These are phyloP conservation scores for Morone chrysops DNA, from an alignment of 2,113 vertebrate species.

Conservation along the genomic window DNA sequence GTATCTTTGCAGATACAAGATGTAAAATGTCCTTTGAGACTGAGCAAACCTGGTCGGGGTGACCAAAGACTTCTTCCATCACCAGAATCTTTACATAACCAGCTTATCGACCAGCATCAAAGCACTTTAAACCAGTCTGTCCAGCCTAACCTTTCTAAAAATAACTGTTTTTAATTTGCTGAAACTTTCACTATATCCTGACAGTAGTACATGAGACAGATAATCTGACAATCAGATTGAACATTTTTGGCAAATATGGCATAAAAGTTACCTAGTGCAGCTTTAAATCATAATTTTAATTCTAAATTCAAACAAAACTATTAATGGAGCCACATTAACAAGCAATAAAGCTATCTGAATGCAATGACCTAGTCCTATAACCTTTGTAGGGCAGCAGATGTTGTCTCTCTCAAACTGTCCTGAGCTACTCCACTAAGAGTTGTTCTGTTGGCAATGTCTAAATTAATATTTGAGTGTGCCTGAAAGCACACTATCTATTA, in stretches of 20 bases:
- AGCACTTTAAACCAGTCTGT: background rate
- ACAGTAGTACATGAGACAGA: too few species aligned
- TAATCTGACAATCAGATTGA: too few species aligned
- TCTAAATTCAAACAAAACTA: background rate
- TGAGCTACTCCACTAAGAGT: background rate
- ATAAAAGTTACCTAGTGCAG: too few species aligned
- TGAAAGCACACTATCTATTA: too few species aligned
- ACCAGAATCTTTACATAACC: background rate
- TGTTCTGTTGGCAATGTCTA: background rate
- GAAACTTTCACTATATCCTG: too few species aligned
- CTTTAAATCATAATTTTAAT: background rate
- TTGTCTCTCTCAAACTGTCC: background rate
- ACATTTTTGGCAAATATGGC: too few species aligned
- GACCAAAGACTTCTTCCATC: background rate
- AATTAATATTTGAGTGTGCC: background rate
- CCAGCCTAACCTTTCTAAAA: too few species aligned
- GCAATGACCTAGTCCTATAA: background rate
- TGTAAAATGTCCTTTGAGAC: background rate
- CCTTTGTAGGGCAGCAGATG: background rate
- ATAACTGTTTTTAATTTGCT: too few species aligned
- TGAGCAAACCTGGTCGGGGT: background rate
- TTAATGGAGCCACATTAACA: conserved; percentile 6
- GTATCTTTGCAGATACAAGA: background rate
- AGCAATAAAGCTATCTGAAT: conserved; percentile 7
- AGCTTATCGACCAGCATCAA: conserved; percentile 8